phyloP scores from a whole-genome alignment of 2,797 vertebrate species.

The Enteromius paludinosus region DNA sequence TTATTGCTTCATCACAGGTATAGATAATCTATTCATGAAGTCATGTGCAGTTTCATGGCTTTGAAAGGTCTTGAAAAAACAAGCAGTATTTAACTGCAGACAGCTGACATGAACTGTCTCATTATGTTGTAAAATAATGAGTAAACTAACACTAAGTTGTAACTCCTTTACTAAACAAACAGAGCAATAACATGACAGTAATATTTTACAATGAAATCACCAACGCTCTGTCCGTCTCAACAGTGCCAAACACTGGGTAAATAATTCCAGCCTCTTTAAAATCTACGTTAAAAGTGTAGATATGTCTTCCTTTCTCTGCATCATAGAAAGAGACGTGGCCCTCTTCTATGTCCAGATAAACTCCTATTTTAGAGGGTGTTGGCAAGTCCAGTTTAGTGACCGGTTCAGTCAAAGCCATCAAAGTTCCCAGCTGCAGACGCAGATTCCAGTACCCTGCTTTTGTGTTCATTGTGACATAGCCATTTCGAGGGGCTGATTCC shows the following conservation, averaged over 20 bases:
- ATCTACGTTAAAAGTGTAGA: slow-evolving; percentile 54
- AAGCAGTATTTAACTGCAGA: no score
- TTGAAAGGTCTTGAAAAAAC: no score
- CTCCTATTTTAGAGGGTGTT: slow-evolving; percentile 49
- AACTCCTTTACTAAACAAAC: not conserved
- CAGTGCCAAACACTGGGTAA: slow-evolving; percentile 59
- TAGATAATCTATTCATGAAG: not conserved
- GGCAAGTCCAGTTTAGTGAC: slow-evolving; percentile 48
- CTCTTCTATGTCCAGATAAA: slow-evolving; percentile 55
- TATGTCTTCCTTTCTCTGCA: slow-evolving; percentile 27
- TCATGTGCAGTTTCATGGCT: no score
- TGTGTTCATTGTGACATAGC: slow-evolving; percentile 53
- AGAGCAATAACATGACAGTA: not conserved
- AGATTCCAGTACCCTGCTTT: slow-evolving; percentile 58
- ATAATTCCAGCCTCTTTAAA: slow-evolving; percentile 37
- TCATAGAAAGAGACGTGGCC: slow-evolving; percentile 61
- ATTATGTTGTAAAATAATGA: no score
- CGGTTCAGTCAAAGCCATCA: slow-evolving; percentile 56
- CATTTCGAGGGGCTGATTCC: slow-evolving; percentile 49
- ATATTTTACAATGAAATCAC: slow-evolving; percentile 20
- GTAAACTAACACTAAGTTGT: not conserved
- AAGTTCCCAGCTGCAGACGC: slow-evolving; percentile 44
- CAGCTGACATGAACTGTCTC: no score
- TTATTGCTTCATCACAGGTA: not conserved
- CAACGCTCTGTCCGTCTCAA: slow-evolving; percentile 53